Evolutionary conservation across 30 jellyfish, hydroid and myxozoan genomes (phyloP), one percentile per base, ranked within the genome.

Genomic region (Chrysaora quinquecirrha): DNA sequence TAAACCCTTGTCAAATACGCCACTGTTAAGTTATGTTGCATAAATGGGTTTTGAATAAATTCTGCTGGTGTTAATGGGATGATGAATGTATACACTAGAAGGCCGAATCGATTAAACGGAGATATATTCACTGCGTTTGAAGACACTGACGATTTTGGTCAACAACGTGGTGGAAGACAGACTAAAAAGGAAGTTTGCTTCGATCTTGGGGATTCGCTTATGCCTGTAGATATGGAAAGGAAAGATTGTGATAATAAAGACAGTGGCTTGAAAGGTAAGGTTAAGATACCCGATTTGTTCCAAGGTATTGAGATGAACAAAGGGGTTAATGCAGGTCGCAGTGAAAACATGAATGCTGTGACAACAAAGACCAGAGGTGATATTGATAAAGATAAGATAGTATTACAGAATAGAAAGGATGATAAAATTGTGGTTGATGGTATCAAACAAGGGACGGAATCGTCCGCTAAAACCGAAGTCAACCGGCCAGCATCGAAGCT

Each of bases 401-500:
- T 14, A 29, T n/a, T 66, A 20, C 6, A 49, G 27, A 3, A 3
- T 43, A 4, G 50, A 19, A 11, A 47, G 12, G 1, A 33, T 0
- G 66, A 34, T 27, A 1, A 2, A 18, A 3, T 25, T 27, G 16
- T 21, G 32, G 12, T 1, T 3, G 84, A 48, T 0, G 9, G 60
- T 1, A 24, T 48, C 3, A 4, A n/a, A 16, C 1, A 2, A 2
- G 23, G 34, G 48, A 21, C 11, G 28, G 30, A 61, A 6, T 34
- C 30, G 24, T 65, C 54, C 43, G 35, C 20, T n/a, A 34, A 19
- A 3, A 48, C 25, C 20, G 70, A 52, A 12, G 29, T 54, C 2
- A 68, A 70, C 49, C 68, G 92, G 85, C 92, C 92, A 3, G 19
- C 85, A 56, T 82, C 92, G 28, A 82, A 82, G 33, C 79, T 82